These are phyloP conservation scores for Parapristionchus giblindavisi DNA, from an alignment of 2,888 invertebrate species.

Conservation along the genomic window DNA sequence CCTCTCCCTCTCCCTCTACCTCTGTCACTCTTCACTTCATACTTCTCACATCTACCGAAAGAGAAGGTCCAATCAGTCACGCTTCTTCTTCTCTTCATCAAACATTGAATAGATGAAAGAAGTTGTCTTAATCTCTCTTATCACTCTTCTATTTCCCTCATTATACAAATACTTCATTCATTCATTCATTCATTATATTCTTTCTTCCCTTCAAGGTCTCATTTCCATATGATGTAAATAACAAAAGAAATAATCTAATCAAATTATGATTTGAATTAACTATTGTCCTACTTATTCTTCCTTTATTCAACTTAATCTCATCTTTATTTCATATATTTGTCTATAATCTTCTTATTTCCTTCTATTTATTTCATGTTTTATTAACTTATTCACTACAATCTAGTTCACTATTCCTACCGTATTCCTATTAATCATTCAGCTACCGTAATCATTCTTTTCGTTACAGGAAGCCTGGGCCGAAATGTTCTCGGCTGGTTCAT, in stretches of 20 bases:
- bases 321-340: conserved; percentile 5
- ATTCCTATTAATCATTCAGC: background rate
- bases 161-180: too few relatives aligned
- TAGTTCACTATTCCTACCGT: background rate
- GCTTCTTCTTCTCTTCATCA: conserved; percentile 23
- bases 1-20: conserved; percentile 4
- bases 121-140: background rate
- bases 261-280: background rate
- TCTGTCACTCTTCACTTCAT: conserved; percentile 14
- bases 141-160: too few relatives aligned
- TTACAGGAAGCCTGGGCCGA: conserved; percentile 19
- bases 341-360: background rate
- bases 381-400: background rate
- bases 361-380: background rate
- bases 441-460: conserved; percentile 21
- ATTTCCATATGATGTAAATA: conserved; percentile 4
- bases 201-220: background rate
- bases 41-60: too few relatives aligned
- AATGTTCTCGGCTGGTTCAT: conserved; percentile 9
- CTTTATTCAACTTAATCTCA: background rate
- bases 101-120: conserved; percentile 5
- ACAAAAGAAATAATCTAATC: background rate
- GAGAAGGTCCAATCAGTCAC: conserved; percentile 23
- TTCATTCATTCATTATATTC: background rate
- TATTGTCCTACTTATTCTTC: background rate